phyloP scores from a whole-genome alignment of 2,113 vertebrate genomes.

The Tauraco erythrolophus region DNA sequence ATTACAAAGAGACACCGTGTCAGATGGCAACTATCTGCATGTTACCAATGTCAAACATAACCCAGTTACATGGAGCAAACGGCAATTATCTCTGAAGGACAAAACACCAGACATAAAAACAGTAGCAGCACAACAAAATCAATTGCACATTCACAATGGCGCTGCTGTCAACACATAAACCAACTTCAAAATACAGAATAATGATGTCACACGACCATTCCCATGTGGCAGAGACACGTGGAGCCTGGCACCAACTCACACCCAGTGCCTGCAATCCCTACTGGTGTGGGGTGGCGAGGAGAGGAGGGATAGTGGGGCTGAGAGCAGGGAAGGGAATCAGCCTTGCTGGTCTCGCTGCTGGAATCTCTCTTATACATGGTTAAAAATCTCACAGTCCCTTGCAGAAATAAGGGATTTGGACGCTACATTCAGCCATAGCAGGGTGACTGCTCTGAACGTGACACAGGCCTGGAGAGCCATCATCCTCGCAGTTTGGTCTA shows the following conservation, averaged over 20 bases:
- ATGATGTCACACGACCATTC: not conserved
- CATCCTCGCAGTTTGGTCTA: not conserved
- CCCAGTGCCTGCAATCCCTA: not conserved
- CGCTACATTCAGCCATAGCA: not conserved
- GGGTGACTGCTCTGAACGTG: not conserved
- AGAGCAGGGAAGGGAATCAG: not conserved
- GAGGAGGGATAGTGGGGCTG: fast-evolving
- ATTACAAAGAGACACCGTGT: not conserved
- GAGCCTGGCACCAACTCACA: not conserved
- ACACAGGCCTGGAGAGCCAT: not conserved
- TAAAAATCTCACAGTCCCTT: not conserved
- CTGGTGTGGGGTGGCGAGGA: fast-evolving
- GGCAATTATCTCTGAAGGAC: not conserved
- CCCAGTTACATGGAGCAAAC: not conserved
- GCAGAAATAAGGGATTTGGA: not conserved
- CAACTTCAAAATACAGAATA: not conserved
- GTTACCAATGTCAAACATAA: not conserved
- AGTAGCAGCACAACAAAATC: not conserved
- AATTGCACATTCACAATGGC: not conserved
- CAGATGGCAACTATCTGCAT: not conserved
- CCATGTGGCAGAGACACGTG: fast-evolving
- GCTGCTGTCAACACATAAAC: not conserved
- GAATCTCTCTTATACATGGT: not conserved
- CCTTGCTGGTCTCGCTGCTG: not conserved
- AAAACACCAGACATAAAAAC: not conserved